A percentile compares a stretch with the other conserved stretches of the same genome.
Evolutionary conservation across 2,888 invertebrate genomes (phyloP).

Genomic region (Maniola hyperantus): DNA sequence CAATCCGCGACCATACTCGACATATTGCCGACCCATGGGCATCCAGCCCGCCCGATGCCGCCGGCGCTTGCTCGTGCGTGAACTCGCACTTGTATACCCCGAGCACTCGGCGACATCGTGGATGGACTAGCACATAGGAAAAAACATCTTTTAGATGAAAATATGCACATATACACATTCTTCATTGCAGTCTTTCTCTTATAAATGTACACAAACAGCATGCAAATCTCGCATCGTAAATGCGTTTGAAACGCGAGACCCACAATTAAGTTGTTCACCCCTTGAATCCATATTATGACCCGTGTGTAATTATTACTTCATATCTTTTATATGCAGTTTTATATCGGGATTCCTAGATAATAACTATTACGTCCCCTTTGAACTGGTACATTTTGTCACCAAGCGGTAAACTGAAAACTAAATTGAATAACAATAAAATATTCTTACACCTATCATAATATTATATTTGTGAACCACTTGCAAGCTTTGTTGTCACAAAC

Average conservation of each 20-base stretch:
- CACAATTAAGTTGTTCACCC: constrained; percentile 75
- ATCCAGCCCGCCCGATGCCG: constrained; percentile 25
- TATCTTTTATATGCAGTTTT: constrained; percentile 60
- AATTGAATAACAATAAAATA: constrained; percentile 82
- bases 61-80: neutral
- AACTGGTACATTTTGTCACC: constrained; percentile 82
- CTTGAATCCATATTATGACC: constrained; percentile 60
- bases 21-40: constrained; percentile 64
- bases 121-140: constrained; percentile 61
- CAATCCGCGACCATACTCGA: constrained; percentile 66
- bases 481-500: constrained; percentile 76
- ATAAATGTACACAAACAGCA: constrained; percentile 78
- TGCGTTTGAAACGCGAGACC: constrained; percentile 62
- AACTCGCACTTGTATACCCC: constrained; percentile 41
- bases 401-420: constrained; percentile 78
- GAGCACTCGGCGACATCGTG: constrained; percentile 50
- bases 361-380: constrained; percentile 79
- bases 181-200: constrained; percentile 78
- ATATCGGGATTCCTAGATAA: constrained; percentile 74
- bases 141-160: constrained; percentile 76
- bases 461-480: constrained; percentile 77
- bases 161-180: constrained; percentile 72
- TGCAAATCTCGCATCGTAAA: constrained; percentile 67
- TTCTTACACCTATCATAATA: constrained; percentile 79
- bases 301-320: constrained; percentile 60